These are phyloP conservation scores for Carollia perspicillata DNA, from an alignment of 2,113 vertebrate genomes.

Conservation along the genomic window DNA sequence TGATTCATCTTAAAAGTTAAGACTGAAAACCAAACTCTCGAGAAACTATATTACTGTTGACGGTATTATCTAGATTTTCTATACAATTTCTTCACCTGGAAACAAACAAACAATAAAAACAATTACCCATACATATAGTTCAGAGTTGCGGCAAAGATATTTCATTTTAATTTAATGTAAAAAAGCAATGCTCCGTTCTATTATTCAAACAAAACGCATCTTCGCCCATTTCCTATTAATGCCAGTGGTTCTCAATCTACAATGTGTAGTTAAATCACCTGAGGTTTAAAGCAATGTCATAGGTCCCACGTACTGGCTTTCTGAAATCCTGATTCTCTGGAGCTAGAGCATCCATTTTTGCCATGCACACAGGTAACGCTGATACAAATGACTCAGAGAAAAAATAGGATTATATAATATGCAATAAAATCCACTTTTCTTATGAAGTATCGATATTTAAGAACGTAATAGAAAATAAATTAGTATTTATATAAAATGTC, in stretches of 20 bases:
- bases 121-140: not conserved
- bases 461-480: not conserved
- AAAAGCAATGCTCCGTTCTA: not conserved
- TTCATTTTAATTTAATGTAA: not conserved
- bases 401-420: not conserved
- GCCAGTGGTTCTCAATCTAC: not conserved
- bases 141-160: not conserved
- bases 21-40: not conserved
- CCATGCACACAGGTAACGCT: not conserved
- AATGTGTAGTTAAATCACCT: not conserved
- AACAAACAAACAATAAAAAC: not conserved
- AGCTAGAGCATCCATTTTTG: not conserved
- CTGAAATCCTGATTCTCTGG: not conserved
- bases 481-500: not conserved
- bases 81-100: not conserved
- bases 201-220: not conserved
- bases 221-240: not conserved
- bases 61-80: not conserved
- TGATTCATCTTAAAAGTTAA: not conserved
- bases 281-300: not conserved
- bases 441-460: not conserved
- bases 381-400: not conserved
- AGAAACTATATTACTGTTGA: not conserved
- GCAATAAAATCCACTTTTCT: not conserved
- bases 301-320: not conserved